These are phyloP conservation scores for Scrobipalpa costella DNA, from an alignment of 2,888 invertebrate species.

Conservation along the genomic window DNA sequence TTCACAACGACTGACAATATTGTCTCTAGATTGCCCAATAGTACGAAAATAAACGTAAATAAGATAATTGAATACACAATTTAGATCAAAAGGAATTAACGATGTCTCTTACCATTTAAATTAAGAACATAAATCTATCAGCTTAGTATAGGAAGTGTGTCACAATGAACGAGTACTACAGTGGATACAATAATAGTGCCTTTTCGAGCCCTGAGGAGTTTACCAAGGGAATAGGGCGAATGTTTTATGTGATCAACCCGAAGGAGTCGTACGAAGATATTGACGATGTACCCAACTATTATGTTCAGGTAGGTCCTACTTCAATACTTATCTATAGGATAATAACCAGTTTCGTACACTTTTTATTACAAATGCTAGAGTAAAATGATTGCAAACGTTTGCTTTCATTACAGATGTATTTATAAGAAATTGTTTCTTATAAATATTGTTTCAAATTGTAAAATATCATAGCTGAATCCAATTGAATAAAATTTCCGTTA, in stretches of 20 bases:
- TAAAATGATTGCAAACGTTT: background rate
- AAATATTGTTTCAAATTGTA: no score
- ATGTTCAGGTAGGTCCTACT: slow-evolving; percentile 80
- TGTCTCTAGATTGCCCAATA: slow-evolving; percentile 1
- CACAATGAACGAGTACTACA: background rate
- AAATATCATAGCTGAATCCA: no score
- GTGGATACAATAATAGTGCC: slow-evolving; percentile 3
- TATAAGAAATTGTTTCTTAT: no score
- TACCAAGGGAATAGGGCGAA: slow-evolving; percentile 71
- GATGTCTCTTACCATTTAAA: slow-evolving; percentile 4
- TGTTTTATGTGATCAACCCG: slow-evolving; percentile 85
- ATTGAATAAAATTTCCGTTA: no score
- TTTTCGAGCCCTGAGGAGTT: slow-evolving; percentile 34
- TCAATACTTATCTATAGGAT: background rate
- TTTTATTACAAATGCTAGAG: background rate
- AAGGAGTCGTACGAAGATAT: slow-evolving; percentile 80
- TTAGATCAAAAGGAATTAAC: background rate
- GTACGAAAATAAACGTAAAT: background rate
- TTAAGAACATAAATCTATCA: background rate
- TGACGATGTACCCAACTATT: slow-evolving; percentile 85
- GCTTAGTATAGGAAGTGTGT: background rate
- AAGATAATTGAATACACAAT: background rate
- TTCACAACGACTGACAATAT: background rate
- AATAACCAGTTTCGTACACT: background rate
- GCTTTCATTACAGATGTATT: background rate